Evolutionary conservation across 2,797 vertebrate species (phyloP).

Genomic region (Anguilla marmorata): DNA sequence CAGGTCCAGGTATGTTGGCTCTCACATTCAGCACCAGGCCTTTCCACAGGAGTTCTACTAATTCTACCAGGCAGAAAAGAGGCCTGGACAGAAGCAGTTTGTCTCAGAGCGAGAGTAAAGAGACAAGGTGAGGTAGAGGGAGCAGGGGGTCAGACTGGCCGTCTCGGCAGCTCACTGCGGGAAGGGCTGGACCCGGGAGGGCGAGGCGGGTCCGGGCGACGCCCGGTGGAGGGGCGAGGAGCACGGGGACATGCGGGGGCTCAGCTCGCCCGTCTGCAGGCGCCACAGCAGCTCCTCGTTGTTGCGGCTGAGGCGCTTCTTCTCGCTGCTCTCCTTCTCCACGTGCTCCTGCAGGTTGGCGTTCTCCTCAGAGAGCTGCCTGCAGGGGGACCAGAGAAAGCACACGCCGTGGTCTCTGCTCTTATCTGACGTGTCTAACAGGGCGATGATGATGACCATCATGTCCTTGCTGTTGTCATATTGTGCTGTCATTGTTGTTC

Average conservation of each 20-base stretch:
- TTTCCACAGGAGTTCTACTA: not conserved
- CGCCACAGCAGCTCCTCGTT: constrained; percentile 98
- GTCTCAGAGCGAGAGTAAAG: not conserved
- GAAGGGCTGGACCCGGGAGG: constrained; percentile 57
- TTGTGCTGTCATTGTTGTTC: no score
- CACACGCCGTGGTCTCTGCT: not conserved
- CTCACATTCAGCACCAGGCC: constrained; percentile 38
- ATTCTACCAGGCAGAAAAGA: not conserved
- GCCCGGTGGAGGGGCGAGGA: constrained; percentile 82
- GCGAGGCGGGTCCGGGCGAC: constrained; percentile 52
- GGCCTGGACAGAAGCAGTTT: not conserved
- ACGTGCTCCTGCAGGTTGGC: constrained; percentile 91
- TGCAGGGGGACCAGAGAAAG: constrained; percentile 51
- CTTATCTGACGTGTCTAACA: no score
- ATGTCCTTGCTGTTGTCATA: no score
- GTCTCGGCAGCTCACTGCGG: constrained; percentile 59
- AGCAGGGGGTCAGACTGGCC: not conserved
- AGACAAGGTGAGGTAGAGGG: constrained; percentile 9
- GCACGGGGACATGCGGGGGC: constrained; percentile 83
- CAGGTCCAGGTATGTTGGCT: constrained; percentile 37
- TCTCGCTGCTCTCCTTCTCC: constrained; percentile 91
- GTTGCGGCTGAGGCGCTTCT: constrained; percentile 91
- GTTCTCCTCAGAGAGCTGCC: constrained; percentile 93
- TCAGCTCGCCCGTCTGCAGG: constrained; percentile 83
- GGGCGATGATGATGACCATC: no score